A percentile compares a stretch with the other conserved stretches of the same genome.
phyloP scores from a whole-genome alignment of 1,140 invertebrate genomes.

The Drosophila biarmipes region DNA sequence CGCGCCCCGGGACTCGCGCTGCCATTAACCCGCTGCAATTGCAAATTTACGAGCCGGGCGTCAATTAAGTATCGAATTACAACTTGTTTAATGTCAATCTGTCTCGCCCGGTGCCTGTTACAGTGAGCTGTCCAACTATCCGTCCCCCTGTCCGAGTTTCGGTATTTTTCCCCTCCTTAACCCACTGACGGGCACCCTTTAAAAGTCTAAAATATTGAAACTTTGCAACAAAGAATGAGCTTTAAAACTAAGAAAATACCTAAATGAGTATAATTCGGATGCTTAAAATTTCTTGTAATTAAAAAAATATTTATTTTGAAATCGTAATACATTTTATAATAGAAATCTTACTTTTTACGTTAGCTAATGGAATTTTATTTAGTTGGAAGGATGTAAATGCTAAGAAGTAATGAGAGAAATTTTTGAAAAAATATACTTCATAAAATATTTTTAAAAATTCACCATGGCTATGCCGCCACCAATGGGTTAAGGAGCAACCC shows the following conservation, averaged over 20 bases:
- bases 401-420: too few relatives aligned
- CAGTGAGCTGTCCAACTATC: constrained; percentile 48
- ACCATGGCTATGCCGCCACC: background rate
- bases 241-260: too few relatives aligned
- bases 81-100: constrained; percentile 84
- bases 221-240: background rate
- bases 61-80: constrained; percentile 85
- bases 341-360: too few relatives aligned
- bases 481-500: background rate
- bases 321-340: too few relatives aligned
- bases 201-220: constrained; percentile 26
- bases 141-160: constrained; percentile 18
- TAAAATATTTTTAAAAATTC: background rate
- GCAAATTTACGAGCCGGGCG: constrained; percentile 84
- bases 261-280: too few relatives aligned
- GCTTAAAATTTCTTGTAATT: too few relatives aligned
- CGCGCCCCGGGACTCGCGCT: constrained; percentile 2
- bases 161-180: constrained; percentile 38
- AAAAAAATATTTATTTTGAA: too few relatives aligned
- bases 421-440: too few relatives aligned
- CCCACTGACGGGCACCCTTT: background rate
- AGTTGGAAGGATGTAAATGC: too few relatives aligned
- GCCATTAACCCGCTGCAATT: constrained; percentile 62
- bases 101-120: constrained; percentile 59
- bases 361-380: too few relatives aligned